A percentile compares a stretch with the other conserved stretches of the same genome.
phyloP scores from a whole-genome alignment of 2,888 invertebrate genomes.

The Protodeltote pygarga region DNA sequence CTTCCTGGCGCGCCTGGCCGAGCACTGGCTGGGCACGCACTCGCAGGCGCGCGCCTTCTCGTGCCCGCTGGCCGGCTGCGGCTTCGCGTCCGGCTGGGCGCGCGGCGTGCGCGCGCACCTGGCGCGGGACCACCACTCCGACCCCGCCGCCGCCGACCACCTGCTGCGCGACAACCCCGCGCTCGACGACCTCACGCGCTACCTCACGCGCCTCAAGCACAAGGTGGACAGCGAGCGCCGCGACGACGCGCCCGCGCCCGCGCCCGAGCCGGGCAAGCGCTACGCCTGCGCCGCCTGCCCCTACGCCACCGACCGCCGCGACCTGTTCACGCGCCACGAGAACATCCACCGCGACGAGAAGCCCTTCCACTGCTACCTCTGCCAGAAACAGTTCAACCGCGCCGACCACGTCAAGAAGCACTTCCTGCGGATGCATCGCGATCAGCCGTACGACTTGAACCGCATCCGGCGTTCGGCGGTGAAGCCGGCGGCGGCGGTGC shows the following conservation, averaged over 20 bases:
- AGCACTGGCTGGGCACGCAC: constrained; percentile 92
- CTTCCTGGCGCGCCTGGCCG: constrained; percentile 90
- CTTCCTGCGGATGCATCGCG: constrained; percentile 96
- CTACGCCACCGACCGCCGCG: constrained; percentile 96
- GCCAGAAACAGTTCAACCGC: constrained; percentile 96
- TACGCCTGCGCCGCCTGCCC: constrained; percentile 96
- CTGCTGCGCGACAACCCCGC: constrained; percentile 91
- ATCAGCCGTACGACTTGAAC: constrained; percentile 94
- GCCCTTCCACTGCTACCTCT: constrained; percentile 97
- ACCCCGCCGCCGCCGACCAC: constrained; percentile 88
- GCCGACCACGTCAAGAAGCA: constrained; percentile 98
- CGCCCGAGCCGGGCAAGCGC: constrained; percentile 85
- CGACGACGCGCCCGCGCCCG: constrained; percentile 36
- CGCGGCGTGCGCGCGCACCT: constrained; percentile 91
- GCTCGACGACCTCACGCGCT: constrained; percentile 91
- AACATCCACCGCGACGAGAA: constrained; percentile 97
- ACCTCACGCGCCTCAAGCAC: constrained; percentile 89
- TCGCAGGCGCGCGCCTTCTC: constrained; percentile 89
- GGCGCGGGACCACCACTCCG: constrained; percentile 90
- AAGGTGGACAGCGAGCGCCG: constrained; percentile 73
- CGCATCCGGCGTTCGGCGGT: constrained; percentile 90
- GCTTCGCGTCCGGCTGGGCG: constrained; percentile 92
- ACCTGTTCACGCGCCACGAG: constrained; percentile 96
- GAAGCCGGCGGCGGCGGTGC: constrained; percentile 69
- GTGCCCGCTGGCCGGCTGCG: constrained; percentile 90